Conservation (phyloP, 2,888 invertebrate genomes). For the Lampropteryx suffumata region DNA sequence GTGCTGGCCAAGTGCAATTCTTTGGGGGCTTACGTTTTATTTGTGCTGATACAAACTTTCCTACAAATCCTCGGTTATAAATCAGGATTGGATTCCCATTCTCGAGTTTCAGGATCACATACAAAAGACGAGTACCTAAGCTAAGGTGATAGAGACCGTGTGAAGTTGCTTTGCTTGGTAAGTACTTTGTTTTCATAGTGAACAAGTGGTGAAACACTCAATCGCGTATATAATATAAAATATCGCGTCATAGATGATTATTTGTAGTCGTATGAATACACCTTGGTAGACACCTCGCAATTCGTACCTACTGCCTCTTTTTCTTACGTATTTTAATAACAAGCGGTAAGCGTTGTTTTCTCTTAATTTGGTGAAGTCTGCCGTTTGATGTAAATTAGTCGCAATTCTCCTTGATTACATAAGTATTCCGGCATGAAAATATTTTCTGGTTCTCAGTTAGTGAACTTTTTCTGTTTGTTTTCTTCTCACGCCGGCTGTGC, state of each 20-base stretch:
- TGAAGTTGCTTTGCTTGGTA: too few species aligned
- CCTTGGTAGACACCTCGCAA: too few species aligned
- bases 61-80: background rate
- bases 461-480: constrained; percentile 20
- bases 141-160: too few species aligned
- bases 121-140: background rate
- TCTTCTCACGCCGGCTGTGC: constrained; percentile 9
- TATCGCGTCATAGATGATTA: too few species aligned
- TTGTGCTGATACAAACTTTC: constrained; percentile 20
- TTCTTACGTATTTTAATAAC: too few species aligned
- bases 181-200: too few species aligned
- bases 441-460: constrained; percentile 4
- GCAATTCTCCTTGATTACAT: constrained; percentile 8
- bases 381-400: constrained; percentile 4
- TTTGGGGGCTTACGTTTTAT: constrained; percentile 34
- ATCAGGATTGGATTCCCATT: background rate
- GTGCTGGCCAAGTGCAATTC: constrained; percentile 23
- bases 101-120: background rate
- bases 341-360: too few species aligned
- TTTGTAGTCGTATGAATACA: too few species aligned
- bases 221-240: too few species aligned
- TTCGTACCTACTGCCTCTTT: too few species aligned
- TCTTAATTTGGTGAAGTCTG: background rate
- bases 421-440: constrained; percentile 6
- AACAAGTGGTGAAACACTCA: too few species aligned